Evolutionary conservation across 2,797 vertebrate species (phyloP), one percentile per base, ranked within the genome.

Genomic region (Scarus forsteni): DNA sequence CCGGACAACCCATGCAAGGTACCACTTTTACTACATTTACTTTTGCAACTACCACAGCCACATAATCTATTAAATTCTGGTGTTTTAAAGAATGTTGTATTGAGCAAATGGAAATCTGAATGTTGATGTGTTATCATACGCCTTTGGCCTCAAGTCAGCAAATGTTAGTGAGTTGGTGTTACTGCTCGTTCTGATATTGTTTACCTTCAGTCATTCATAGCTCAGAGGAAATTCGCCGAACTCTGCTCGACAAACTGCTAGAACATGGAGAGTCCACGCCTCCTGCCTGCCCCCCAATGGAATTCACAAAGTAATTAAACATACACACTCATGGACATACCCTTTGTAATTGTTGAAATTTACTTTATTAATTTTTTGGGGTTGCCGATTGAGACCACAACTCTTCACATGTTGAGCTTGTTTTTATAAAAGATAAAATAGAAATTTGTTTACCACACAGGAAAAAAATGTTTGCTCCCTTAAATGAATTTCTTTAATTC

Each of bases 231-330:
- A 86, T 97, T 61, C 95, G 95, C 10, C 93, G 89, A 1, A 73
- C 19, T 45, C 92, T 97, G 69, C 94, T 98, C 49, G 81, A 94
- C 46, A 83, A 79, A 35, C 84, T 99, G 7, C 38, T 39, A n/a
- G 97, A 97, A 86, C 89, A 96, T 12, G 60, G 50, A 53, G 92
- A 94, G 0, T 76, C 84, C 0, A 96, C 95, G 95, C 96, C 97
- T 0, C 92, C 94, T 0, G 91, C 93, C 44, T 94, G 93, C 53
- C 94, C 94, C 10, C 93, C 94, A 7, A 85, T 95, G 78, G 93
- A 94, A 81, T 83, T 92, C 14, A 80, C 74, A 46, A 95, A 92
- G 91, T 69, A 6, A n/a, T 18, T 49, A 38, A 61, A 36, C 53
- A n/a, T 43, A 16, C 45, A 58, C 11, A 13, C 15, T 19, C 19